phyloP scores from a whole-genome alignment of 2,113 vertebrate species.

The Spilogale gracilis region DNA sequence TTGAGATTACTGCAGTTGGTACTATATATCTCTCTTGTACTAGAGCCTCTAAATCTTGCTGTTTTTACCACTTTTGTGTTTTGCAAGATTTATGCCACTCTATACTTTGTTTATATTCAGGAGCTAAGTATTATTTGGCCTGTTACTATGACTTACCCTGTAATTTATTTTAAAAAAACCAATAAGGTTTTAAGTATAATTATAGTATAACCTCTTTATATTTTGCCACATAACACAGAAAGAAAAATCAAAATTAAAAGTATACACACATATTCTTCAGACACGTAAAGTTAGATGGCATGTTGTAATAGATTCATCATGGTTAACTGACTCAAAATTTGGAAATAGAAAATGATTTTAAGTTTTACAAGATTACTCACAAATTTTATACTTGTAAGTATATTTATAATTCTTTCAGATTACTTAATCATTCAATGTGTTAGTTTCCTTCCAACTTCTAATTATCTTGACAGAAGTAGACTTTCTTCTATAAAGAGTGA shows the following conservation, averaged over 20 bases:
- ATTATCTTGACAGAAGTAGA: neutral
- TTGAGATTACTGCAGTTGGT: constrained; percentile 63
- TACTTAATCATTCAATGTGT: neutral
- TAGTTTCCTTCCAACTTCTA: neutral
- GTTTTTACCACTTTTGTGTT: constrained; percentile 67
- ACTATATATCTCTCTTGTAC: constrained; percentile 67
- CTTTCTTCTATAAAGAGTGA: neutral
- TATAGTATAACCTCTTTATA: neutral
- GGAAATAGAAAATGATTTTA: neutral
- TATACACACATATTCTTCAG: neutral
- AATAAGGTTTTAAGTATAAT: constrained; percentile 36
- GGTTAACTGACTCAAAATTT: neutral
- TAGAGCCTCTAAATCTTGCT: constrained; percentile 67
- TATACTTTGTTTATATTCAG: constrained; percentile 67
- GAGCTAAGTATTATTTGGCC: constrained; percentile 12
- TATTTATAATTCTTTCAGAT: neutral
- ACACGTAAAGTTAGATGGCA: neutral
- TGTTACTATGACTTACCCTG: neutral
- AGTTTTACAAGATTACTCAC: neutral
- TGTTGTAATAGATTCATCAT: neutral
- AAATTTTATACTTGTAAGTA: neutral
- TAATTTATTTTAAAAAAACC: constrained; percentile 45
- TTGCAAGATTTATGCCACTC: constrained; percentile 52
- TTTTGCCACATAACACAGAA: neutral
- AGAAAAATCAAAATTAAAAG: neutral